phyloP scores from a whole-genome alignment of 2,888 invertebrate species.

The Acanthacorydalis orientalis region DNA sequence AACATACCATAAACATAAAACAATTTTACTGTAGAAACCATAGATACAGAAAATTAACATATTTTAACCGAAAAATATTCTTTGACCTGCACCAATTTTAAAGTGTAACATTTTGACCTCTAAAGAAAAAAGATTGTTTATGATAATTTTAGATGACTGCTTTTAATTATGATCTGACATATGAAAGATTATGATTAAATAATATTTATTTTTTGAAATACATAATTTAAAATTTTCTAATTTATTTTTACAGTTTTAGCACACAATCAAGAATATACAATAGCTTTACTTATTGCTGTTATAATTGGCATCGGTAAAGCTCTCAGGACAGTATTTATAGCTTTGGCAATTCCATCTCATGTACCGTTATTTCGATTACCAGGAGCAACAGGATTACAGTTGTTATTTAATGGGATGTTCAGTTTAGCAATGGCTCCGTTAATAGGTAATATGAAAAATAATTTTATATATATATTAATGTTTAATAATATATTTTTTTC shows the following conservation, averaged over 20 bases:
- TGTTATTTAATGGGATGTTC: slow-evolving; percentile 46
- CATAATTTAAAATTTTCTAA: not conserved
- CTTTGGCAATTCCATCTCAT: slow-evolving; percentile 52
- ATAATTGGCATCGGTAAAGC: slow-evolving; percentile 56
- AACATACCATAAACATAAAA: too few species aligned
- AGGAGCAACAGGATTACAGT: slow-evolving; percentile 51
- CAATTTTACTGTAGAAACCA: too few species aligned
- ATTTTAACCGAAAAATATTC: too few species aligned
- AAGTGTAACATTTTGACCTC: too few species aligned
- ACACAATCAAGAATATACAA: slow-evolving; percentile 35
- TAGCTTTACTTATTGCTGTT: slow-evolving; percentile 39
- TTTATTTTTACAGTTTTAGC: slow-evolving; percentile 36
- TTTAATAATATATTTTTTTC: too few species aligned
- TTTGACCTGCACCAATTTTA: too few species aligned
- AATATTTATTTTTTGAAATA: not conserved
- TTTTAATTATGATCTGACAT: too few species aligned
- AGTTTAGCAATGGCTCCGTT: slow-evolving; percentile 44
- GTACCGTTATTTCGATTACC: slow-evolving; percentile 52
- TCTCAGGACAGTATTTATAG: slow-evolving; percentile 55
- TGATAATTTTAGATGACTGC: too few species aligned
- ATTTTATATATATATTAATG: too few species aligned
- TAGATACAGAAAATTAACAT: too few species aligned
- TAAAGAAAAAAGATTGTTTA: too few species aligned
- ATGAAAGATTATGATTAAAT: not conserved
- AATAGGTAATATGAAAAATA: slow-evolving; percentile 32